Evolutionary conservation across 1,140 invertebrate species (phyloP).

Genomic region (Daktulosphaira vitifoliae): DNA sequence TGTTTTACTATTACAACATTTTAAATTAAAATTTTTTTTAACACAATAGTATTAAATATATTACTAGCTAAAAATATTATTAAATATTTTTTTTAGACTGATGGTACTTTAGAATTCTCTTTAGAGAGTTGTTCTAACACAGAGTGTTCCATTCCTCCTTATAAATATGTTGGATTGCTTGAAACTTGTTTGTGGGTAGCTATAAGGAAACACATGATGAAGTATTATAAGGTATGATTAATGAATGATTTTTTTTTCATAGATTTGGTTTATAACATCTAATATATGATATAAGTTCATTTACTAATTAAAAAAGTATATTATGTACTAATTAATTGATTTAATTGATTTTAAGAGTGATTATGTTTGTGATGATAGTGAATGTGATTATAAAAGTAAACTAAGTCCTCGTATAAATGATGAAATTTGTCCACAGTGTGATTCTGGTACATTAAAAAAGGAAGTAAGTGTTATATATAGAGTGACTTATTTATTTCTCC

Average conservation of each 20-base stretch:
- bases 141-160: constrained; percentile 53
- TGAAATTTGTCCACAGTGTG: constrained; percentile 19
- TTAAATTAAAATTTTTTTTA: not conserved
- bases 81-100: constrained; percentile 28
- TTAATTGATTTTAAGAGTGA: constrained; percentile 13
- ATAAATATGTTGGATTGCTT: constrained; percentile 48
- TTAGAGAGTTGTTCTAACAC: constrained; percentile 58
- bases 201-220: constrained; percentile 9
- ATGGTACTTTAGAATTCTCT: constrained; percentile 41
- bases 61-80: not conserved
- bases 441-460: constrained; percentile 17
- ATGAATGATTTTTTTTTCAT: not conserved
- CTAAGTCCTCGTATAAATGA: not conserved
- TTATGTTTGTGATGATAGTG: constrained; percentile 9
- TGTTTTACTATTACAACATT: not conserved
- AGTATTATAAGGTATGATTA: constrained; percentile 6
- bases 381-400: constrained; percentile 15
- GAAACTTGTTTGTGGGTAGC: constrained; percentile 8
- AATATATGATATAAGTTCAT: not conserved
- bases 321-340: not conserved
- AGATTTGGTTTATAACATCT: not conserved
- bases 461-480: constrained; percentile 18
- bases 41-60: not conserved
- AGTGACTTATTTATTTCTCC: too few relatives aligned
- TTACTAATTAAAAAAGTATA: not conserved